These are phyloP conservation scores for Scytalopus superciliaris DNA, from an alignment of 2,113 vertebrate genomes.

Conservation along the genomic window DNA sequence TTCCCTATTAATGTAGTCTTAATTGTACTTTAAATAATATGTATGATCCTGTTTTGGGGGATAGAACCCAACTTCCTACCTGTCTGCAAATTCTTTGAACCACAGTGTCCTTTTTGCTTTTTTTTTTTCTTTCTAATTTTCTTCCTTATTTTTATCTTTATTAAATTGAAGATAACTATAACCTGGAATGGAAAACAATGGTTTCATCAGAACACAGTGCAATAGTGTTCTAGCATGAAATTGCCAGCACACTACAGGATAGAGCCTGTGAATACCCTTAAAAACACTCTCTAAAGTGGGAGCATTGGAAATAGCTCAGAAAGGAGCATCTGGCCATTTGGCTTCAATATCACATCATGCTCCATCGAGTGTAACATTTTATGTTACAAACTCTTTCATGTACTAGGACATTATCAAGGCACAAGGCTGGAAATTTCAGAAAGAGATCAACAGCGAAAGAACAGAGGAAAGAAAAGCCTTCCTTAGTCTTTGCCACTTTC, in stretches of 20 bases:
- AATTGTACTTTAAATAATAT: background rate
- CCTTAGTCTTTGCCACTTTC: background rate
- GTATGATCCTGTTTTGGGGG: background rate
- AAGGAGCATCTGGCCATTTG: constrained; percentile 62
- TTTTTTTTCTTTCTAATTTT: background rate
- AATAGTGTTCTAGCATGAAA: constrained; percentile 44
- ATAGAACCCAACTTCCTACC: background rate
- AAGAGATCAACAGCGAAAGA: background rate
- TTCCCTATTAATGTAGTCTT: background rate
- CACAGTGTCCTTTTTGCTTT: background rate
- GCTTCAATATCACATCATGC: constrained; percentile 45
- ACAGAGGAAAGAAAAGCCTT: background rate
- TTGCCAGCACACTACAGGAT: background rate
- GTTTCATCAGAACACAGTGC: background rate
- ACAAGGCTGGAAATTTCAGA: constrained; percentile 25
- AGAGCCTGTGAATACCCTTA: constrained; percentile 6
- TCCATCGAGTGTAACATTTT: constrained; percentile 35
- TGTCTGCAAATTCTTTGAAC: background rate
- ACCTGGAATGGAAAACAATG: constrained; percentile 5
- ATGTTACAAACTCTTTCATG: constrained; percentile 52
- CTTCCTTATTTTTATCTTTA: background rate
- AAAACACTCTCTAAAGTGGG: background rate
- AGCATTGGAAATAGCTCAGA: constrained; percentile 47
- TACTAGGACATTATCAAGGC: constrained; percentile 41
- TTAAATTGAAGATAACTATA: background rate